These are phyloP conservation scores for Aphelenchoides fujianensis DNA, from an alignment of 1,140 invertebrate genomes.

Conservation along the genomic window DNA sequence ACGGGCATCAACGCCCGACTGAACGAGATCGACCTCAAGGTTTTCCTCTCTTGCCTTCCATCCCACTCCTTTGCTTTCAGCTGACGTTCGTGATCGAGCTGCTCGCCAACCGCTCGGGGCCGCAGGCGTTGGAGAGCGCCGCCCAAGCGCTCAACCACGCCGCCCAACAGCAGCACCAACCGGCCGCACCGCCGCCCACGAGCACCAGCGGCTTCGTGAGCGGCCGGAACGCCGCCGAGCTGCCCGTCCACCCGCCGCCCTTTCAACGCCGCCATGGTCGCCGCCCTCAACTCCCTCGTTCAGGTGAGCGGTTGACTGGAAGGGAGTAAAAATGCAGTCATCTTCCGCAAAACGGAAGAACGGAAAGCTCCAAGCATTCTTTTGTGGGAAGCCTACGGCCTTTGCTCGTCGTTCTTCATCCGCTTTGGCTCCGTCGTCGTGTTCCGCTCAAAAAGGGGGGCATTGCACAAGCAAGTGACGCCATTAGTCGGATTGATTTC, in stretches of 20 bases:
- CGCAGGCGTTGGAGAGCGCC: constrained; percentile 25
- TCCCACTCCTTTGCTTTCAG: background rate
- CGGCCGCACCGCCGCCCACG: too few relatives aligned
- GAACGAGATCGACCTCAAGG: constrained; percentile 59
- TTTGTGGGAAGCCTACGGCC: too few relatives aligned
- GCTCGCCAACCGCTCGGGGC: constrained; percentile 32
- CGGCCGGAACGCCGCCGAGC: constrained; percentile 14
- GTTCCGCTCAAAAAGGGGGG: too few relatives aligned
- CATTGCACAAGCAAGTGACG: too few relatives aligned
- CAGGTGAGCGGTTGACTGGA: constrained; percentile 10
- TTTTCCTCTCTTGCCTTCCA: too few relatives aligned
- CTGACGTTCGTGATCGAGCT: constrained; percentile 49
- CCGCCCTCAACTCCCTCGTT: constrained; percentile 7
- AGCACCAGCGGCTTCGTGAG: constrained; percentile 32
- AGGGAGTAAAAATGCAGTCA: too few relatives aligned
- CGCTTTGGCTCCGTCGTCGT: too few relatives aligned
- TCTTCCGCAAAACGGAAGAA: too few relatives aligned
- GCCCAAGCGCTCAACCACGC: too few relatives aligned
- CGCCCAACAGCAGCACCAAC: background rate
- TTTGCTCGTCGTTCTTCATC: too few relatives aligned
- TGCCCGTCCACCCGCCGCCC: background rate
- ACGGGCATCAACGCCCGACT: constrained; percentile 52
- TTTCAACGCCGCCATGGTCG: constrained; percentile 1
- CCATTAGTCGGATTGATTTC: too few relatives aligned
- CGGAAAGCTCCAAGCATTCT: too few relatives aligned